phyloP scores from a whole-genome alignment of 2,888 invertebrate genomes.

The Macropis europaea region DNA sequence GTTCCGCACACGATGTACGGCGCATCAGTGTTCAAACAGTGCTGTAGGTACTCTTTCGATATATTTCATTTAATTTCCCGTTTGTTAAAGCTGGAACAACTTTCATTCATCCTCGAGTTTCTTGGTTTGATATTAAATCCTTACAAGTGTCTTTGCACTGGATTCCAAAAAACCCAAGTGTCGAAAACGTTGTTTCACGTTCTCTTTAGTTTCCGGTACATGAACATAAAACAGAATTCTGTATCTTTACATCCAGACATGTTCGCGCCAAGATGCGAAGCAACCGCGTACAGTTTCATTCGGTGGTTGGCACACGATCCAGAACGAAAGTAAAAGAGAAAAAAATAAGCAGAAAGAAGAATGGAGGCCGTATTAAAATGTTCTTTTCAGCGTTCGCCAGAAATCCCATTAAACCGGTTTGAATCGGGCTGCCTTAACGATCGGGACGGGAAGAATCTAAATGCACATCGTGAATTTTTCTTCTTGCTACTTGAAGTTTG shows the following conservation, averaged over 20 bases:
- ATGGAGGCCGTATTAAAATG: slow-evolving; percentile 47
- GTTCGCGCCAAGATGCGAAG: not conserved
- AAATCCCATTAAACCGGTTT: slow-evolving; percentile 58
- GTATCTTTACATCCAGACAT: not conserved
- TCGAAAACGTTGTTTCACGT: slow-evolving; percentile 14
- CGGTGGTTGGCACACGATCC: slow-evolving; percentile 20
- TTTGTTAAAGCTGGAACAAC: slow-evolving; percentile 12
- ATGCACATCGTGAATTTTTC: slow-evolving; percentile 53
- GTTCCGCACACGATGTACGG: slow-evolving; percentile 49
- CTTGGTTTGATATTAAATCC: no score
- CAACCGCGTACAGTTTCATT: not conserved
- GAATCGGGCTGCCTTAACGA: slow-evolving; percentile 50
- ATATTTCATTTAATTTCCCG: slow-evolving; percentile 6
- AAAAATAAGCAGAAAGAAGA: not conserved
- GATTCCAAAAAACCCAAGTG: no score
- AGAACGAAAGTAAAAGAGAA: not conserved
- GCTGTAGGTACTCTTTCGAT: slow-evolving; percentile 54
- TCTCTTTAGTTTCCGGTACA: slow-evolving; percentile 27
- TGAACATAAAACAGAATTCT: slow-evolving; percentile 1
- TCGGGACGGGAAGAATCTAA: slow-evolving; percentile 45
- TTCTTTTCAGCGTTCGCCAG: slow-evolving; percentile 55
- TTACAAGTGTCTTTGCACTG: no score
- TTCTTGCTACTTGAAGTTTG: slow-evolving; percentile 52
- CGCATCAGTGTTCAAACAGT: slow-evolving; percentile 56
- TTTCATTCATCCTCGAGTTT: slow-evolving; percentile 57